Evolutionary conservation across 2,797 vertebrate species (phyloP), one percentile per base, ranked within the genome.

Genomic region (Acipenser transmontanus): DNA sequence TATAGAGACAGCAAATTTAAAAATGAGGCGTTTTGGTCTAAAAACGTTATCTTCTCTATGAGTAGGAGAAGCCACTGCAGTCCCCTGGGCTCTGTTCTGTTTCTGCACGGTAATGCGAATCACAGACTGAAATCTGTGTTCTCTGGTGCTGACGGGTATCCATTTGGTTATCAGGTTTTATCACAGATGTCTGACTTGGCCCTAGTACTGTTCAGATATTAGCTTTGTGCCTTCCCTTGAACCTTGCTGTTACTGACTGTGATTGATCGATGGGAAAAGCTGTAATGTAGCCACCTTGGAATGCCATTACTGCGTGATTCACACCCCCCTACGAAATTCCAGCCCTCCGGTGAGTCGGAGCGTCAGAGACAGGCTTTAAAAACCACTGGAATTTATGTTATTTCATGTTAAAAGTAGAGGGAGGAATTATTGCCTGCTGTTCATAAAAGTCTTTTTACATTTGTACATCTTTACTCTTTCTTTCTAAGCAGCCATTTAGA

Each of bases 321-420:
- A 84, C 81, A 77, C 86, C 88, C 87, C 84, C 85, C 85, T 88
- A 82, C 81, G 71, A 87, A 84, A 89, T 88, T 87, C 86, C 88
- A 81, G 73, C 50, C 10, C 61, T 59, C 76, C 73, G 79, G 80
- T 81, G 82, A 87, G 79, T 82, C 67, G 72, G 79, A 81, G 83
- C 80, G 50, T 88, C 81, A 75, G 79, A 81, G 77, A 72, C 73
- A 11, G 80, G 70, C 76, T 70, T 65, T 52, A 65, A 85, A 84
- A 84, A 84, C 75, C 80, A 70, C 79, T 78, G 87, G 82, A 88
- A 89, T 90, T 84, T 80, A 76, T 79, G 85, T 84, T 84, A 84
- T 86, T 85, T 85, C 81, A 82, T 77, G 76, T 83, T 87, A 85
- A 86, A 85, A 90, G 87, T 81, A 74, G 77, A 77, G 80, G 85